These are phyloP conservation scores for Acrobeloides nanus DNA, from an alignment of 2,888 invertebrate species.

Conservation along the genomic window DNA sequence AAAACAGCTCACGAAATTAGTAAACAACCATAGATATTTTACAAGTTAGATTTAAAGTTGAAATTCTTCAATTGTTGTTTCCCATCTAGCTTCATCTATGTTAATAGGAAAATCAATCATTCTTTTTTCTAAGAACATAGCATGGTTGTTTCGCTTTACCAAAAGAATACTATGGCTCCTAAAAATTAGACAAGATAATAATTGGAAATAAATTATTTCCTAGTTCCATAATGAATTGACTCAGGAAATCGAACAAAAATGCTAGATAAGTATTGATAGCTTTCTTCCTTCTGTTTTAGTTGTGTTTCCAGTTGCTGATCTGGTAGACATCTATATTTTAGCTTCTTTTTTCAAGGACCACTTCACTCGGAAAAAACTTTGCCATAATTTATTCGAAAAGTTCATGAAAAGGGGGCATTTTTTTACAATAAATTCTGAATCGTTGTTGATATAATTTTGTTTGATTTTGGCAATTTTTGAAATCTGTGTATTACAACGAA, in stretches of 20 bases:
- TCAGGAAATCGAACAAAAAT: constrained; percentile 23
- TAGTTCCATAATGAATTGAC: constrained; percentile 11
- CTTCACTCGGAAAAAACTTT: constrained; percentile 13
- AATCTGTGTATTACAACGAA: too few species aligned
- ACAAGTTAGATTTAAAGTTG: too few species aligned
- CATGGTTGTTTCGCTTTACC: constrained; percentile 27
- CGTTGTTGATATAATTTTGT: too few species aligned
- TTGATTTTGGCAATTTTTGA: too few species aligned
- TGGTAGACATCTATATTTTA: constrained; percentile 30
- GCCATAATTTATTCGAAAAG: constrained; percentile 7
- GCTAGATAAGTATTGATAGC: constrained; percentile 20
- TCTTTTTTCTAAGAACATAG: constrained; percentile 19
- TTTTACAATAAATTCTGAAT: too few species aligned
- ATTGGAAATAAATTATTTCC: constrained; percentile 6
- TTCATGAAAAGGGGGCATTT: constrained; percentile 5
- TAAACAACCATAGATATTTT: too few species aligned
- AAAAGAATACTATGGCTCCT: constrained; percentile 27
- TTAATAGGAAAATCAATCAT: constrained; percentile 11
- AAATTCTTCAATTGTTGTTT: too few species aligned
- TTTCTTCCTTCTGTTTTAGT: constrained; percentile 16
- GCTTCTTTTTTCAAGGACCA: too few species aligned
- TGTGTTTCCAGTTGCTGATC: constrained; percentile 30
- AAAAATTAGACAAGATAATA: neutral
- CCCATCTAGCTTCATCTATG: neutral
- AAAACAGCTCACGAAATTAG: too few species aligned